Evolutionary conservation across 2,113 vertebrate species (phyloP).

Genomic region (Synchiropus splendidus): DNA sequence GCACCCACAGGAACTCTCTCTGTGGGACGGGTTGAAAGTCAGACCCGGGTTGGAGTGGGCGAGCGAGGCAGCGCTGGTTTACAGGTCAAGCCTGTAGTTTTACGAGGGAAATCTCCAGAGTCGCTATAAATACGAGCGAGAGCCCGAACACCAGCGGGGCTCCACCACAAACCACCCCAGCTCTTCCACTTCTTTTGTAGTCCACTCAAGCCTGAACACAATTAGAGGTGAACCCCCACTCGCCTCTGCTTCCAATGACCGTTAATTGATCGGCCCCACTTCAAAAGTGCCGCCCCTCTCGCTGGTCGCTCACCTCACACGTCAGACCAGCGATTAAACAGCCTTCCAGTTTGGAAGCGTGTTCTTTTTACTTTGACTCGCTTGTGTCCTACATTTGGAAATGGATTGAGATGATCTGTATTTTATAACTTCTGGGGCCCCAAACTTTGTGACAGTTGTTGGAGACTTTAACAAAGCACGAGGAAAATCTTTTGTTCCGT

Average conservation of each 20-base stretch:
- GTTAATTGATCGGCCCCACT: slow-evolving; percentile 63
- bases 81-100: slow-evolving; percentile 76
- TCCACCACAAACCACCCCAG: slow-evolving; percentile 46
- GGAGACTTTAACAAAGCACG: too few species aligned
- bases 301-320: slow-evolving; percentile 33
- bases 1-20: slow-evolving; percentile 64
- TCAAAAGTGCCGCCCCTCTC: slow-evolving; percentile 42
- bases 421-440: too few species aligned
- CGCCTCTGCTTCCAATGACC: slow-evolving; percentile 37
- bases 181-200: slow-evolving; percentile 34
- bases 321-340: slow-evolving; percentile 40
- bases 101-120: slow-evolving; percentile 77
- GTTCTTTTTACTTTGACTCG: too few species aligned
- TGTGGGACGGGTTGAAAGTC: too few species aligned
- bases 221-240: slow-evolving; percentile 53
- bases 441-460: too few species aligned
- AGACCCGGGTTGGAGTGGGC: slow-evolving; percentile 30
- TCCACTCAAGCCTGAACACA: slow-evolving; percentile 48
- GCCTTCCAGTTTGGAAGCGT: slow-evolving; percentile 22
- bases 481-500: too few species aligned
- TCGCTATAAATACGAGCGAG: slow-evolving; percentile 73
- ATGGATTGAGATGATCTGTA: too few species aligned
- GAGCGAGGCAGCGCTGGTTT: slow-evolving; percentile 68
- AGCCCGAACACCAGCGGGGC: slow-evolving; percentile 55
- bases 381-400: too few species aligned